Base-by-base conservation (phyloP, 2,113 vertebrate genomes). In the Pseudolaguvia tuberculata region DNA sequence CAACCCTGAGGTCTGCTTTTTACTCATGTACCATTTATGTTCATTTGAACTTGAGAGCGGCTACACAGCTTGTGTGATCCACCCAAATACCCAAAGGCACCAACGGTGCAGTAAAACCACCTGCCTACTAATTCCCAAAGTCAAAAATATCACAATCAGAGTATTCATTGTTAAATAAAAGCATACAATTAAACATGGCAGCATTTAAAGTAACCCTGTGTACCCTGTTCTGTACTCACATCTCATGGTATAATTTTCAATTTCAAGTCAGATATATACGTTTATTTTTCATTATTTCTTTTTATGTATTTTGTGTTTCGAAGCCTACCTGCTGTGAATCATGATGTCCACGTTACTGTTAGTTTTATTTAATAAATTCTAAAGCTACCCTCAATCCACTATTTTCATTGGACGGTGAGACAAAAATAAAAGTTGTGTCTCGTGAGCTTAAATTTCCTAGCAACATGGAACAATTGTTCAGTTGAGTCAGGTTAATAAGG, bases 31-130 rank as follows among this genome's bases (percentile, higher is more conserved):
- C 66, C 21, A 14, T 51, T 68, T 75, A 31, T 66, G 68, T 35
- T 80, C 62, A 78, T 69, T 79, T 79, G 13, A 79, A 45, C 20
- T 29, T 50, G 55, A 70, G 66, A 70, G 61, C 70, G 14, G 71
- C 35, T 68, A 74, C 73, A 72, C 9, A 21, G 21, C 45, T 20
- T 61, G 65, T 77, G 70, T 80, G 79, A 78, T 77, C 71, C 79
- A 74, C 73, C 75, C 72, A 74, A 55, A 45, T 75, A 56, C 51
- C 35, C 55, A 51, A 39, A 27, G 39, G 14, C 73, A 70, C 23
- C 67, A 63, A 13, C 12, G 29, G 35, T 56, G 68, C n/a, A 20
- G 59, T 51, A n/a, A 78, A 70, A 55, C 58, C 13, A 52, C 42
- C 5, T 70, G 51, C 57, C 18, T 45, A 62, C 55, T 42, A 61